Base-by-base conservation (phyloP, 2,797 vertebrate genomes). In the Alectoris magna region DNA sequence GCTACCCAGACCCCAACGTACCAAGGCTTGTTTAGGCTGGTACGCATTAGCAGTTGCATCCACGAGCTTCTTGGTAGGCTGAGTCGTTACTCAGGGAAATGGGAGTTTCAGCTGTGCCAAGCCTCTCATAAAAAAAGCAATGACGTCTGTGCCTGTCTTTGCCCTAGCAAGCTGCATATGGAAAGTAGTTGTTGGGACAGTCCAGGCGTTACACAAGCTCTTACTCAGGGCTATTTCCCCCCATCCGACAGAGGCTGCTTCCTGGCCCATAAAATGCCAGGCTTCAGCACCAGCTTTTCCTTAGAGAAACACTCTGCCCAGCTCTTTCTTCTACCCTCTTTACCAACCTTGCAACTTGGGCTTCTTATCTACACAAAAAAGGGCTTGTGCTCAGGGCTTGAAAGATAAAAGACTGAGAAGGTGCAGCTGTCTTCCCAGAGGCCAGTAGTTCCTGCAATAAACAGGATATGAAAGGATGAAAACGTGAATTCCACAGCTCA, bases 31-130 rank as follows among this genome's bases (percentile, higher is more conserved):
- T 31, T 10, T 60, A 4, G 4, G 9, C 22, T 2, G 15, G 23
- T 27, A 6, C n/a, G 19, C 9, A 16, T 24, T 44, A 2, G 16
- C 11, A 3, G 58, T 44, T 36, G 36, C 51, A 56, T 9, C 58
- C 11, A 0, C 2, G 18, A 14, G 44, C n/a, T 26, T 60, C 34
- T 38, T 0, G 0, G 9, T 48, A 26, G 62, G 63, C 58, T 23
- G 6, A 39, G 64, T 6, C 41, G 6, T 1, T 26, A 41, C 74
- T 41, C n/a, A 4, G 56, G 68, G 74, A 75, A 49, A 1, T 0
- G 24, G 19, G 71, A 53, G 10, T 60, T 91, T 84, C 27, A 34
- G 80, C 36, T 26, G 4, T 6, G 24, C 43, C 43, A 51, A 19
- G 38, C 2, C 26, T 36, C 43, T 56, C 14, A 36, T 7, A 8